Evolutionary conservation across 2,888 invertebrate species (phyloP), one percentile per base, ranked within the genome.

Genomic region (Dicycla oo): DNA sequence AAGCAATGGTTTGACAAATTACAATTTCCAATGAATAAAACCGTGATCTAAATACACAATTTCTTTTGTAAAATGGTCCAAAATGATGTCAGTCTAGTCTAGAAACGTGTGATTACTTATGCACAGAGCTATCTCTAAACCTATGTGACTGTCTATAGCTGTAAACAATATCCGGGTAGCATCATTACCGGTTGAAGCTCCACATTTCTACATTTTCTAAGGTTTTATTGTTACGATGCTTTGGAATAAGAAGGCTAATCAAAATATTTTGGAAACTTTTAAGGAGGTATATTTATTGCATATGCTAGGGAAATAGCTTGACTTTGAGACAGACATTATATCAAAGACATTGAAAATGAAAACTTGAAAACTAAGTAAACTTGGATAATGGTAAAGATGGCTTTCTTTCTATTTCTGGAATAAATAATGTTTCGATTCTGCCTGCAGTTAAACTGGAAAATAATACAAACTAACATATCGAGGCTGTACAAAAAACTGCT

Each of bases 161-260:
- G 69, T 71, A 80, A 60, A 72, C 60, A 49, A 65, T 75, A 77
- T 84, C 84, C 82, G 80, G 69, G 82, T 82, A 53, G 62, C 58
- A 53, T 38, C 38, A 56, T 53, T 72, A 73, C 78, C 66, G 73
- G 64, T 80, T 64, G 56, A 57, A 64, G 69, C 11, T 64, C 69
- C 60, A 80, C 58, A 73, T 69, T 53, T 57, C 3, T 40, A 45
- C 2, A 8, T 38, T 53, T 56, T 45, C 30, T 40, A 4, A 18
- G 64, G 30, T 64, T 80, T 64, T 61, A 66, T 71, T 75, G 30
- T 80, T 18, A 30, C 45, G 3, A 23, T 57, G 20, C 6, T 49
- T 38, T 68, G 5, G 3, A 11, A 43, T 38, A 54, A 23, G n/a
- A 15, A 47, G 10, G 20, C 4, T 34, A 10, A 30, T 0, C 0